Evolutionary conservation across 2,113 vertebrate genomes (phyloP).

Genomic region (Telmatochromis sp.): DNA sequence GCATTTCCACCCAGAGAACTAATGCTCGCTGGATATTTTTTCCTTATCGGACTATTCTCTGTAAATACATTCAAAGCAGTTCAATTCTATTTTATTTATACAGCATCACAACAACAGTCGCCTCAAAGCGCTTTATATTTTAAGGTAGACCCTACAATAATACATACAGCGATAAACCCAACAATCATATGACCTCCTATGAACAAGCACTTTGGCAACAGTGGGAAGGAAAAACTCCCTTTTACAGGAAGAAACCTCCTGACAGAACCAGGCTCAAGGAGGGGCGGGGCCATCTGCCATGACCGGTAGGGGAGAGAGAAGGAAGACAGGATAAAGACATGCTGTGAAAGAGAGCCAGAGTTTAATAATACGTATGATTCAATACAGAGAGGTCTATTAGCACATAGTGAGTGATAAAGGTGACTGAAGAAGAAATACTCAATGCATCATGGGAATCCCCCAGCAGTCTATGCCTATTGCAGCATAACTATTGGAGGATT

Average conservation of each 20-base stretch:
- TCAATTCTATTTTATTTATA: not conserved
- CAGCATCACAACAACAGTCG: not conserved
- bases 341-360: accelerated
- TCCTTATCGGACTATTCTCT: not conserved
- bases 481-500: not conserved
- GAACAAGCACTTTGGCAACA: accelerated
- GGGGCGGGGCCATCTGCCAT: accelerated
- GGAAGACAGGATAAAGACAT: not conserved
- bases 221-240: not conserved
- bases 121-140: not conserved
- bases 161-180: not conserved
- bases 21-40: not conserved
- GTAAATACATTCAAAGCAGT: not conserved
- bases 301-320: not conserved
- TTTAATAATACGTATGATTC: not conserved
- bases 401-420: not conserved
- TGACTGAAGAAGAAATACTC: not conserved
- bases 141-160: not conserved
- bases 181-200: not conserved
- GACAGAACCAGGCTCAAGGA: accelerated
- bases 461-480: not conserved
- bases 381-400: not conserved
- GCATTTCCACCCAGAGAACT: not conserved
- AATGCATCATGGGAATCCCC: not conserved
- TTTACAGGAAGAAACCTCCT: not conserved